Base-by-base conservation (phyloP, 2,888 invertebrate genomes). In the Conistra vaccinii region DNA sequence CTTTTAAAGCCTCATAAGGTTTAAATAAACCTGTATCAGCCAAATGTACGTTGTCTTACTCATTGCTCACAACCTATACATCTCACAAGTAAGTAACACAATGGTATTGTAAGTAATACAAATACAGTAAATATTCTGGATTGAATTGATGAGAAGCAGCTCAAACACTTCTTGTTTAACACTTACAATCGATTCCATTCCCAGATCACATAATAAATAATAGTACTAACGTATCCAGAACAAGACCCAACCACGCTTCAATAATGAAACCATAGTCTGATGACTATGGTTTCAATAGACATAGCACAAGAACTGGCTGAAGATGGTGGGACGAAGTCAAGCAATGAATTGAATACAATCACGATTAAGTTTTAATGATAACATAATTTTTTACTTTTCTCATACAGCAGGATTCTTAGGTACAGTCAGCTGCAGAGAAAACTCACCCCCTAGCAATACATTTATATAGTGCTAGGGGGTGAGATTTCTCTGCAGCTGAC, bases 351-450 rank as follows among this genome's bases (percentile, higher is more conserved):
- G 76, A 32, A 73, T 72, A 84, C 66, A 77, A 78, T 76, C 61
- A 53, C 73, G 69, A 75, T 80, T 57, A 62, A 61, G 83, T 72
- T 70, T 67, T 65, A 70, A 85, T 82, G 53, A 23, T 10, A 12
- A 53, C 10, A 53, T 78, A 73, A 73, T 81, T 84, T 76, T 84
- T 81, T 69, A 67, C 71, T 85, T 69, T 71, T 76, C 69, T 76
- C 69, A 76, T 67, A 48, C 32, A 26, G 23, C 62, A 26, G 55
- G n/a, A n/a, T n/a, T n/a, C n/a, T n/a, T n/a, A n/a, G n/a, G n/a
- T n/a, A n/a, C n/a, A n/a, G n/a, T n/a, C n/a, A n/a, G n/a, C n/a
- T n/a, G n/a, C n/a, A n/a, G n/a, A n/a, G n/a, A n/a, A n/a, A n/a
- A n/a, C n/a, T n/a, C n/a, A n/a, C n/a, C n/a, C n/a, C n/a, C n/a